Evolutionary conservation across 2,888 invertebrate species (phyloP).

Genomic region (Ariolimax columbianus): DNA sequence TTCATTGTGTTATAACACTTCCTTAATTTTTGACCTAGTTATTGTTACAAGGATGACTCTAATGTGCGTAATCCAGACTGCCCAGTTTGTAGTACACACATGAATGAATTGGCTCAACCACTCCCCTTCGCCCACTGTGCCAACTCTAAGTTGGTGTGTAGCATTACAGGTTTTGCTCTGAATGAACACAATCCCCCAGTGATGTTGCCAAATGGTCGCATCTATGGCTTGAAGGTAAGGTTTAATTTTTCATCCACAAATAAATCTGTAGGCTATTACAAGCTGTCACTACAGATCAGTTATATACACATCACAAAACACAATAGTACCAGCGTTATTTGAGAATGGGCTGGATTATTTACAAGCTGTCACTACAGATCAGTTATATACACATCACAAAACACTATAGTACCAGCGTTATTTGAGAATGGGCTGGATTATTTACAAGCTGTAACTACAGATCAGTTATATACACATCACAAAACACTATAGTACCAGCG

Average conservation of each 20-base stretch:
- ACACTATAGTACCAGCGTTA: too few relatives aligned
- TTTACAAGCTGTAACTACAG: too few relatives aligned
- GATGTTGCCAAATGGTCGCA: constrained; percentile 98
- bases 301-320: too few relatives aligned
- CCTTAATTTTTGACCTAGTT: constrained; percentile 62
- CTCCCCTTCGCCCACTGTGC: constrained; percentile 96
- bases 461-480: too few relatives aligned
- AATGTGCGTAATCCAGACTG: constrained; percentile 86
- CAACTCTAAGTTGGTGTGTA: constrained; percentile 95
- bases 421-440: too few relatives aligned
- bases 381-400: too few relatives aligned
- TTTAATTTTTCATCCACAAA: not conserved
- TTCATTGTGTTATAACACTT: not conserved
- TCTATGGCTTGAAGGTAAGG: constrained; percentile 83
- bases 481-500: too few relatives aligned
- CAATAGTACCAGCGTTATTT: too few relatives aligned
- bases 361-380: too few relatives aligned
- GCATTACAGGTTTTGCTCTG: constrained; percentile 91
- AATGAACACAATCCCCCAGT: constrained; percentile 99
- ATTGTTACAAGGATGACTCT: constrained; percentile 76
- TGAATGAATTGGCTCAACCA: constrained; percentile 90
- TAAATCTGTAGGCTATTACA: too few relatives aligned
- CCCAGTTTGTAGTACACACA: constrained; percentile 93
- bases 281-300: too few relatives aligned
- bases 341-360: too few relatives aligned